Evolutionary conservation across 2,797 vertebrate species (phyloP), one percentile per base, ranked within the genome.

Genomic region (Limnodromus scolopaceus): DNA sequence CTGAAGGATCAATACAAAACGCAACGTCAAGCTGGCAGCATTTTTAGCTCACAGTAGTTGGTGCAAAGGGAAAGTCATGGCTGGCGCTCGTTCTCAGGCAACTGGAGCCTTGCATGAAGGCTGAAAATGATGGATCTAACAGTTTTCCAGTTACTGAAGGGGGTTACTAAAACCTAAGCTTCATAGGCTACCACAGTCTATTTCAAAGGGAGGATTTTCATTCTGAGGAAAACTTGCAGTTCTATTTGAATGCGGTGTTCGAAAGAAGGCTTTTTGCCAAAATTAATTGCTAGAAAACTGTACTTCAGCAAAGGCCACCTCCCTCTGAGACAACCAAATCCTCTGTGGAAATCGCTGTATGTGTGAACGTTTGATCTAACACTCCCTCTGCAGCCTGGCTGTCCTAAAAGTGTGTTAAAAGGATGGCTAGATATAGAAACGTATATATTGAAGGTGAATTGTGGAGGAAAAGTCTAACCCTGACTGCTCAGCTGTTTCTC

Each of bases 1-100:
- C 19, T 41, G 81, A 95, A 81, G 87, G 91, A 96, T 96, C 94
- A 48, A 93, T 97, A 95, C 2, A 13, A 94, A 97, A 97, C 7
- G 20, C 32, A 81, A 66, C 84, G 60, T 83, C 58, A 97, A 96
- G 74, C 53, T 95, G 95, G 65, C 4, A 30, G 27, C 36, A 10
- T 53, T 94, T 97, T 95, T 46, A 84, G 69, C 70, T 61, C 88
- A 23, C 80, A 32, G 72, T 32, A 89, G 77, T 77, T 84, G 49
- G 36, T 70, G 64, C 66, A 93, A 90, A 88, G 43, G 24, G 39
- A 61, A 95, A 82, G 55, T 63, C 46, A 4, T 63, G 71, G 84
- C 85, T 96, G 80, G 46, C 10, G 28, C 65, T 82, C 39, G 0
- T 75, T 95, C 79, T 93, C 68, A 79, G 81, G 63, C 25, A 30